A percentile compares a stretch with the other conserved stretches of the same genome.
phyloP scores from a whole-genome alignment of 1,140 invertebrate genomes.

The Lepeophtheirus salmonis region DNA sequence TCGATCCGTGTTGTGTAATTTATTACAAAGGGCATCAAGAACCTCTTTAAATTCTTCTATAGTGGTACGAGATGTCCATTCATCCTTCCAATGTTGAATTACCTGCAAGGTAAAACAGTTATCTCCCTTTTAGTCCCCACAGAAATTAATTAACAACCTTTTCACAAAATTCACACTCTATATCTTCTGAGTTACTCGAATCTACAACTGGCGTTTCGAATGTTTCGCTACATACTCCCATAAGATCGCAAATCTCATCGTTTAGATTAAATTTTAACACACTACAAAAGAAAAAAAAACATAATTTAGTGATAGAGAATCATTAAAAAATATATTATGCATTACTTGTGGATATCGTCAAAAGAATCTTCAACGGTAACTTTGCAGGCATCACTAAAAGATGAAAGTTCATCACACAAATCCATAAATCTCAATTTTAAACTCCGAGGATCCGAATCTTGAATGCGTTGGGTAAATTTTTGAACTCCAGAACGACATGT shows the following conservation, averaged over 20 bases:
- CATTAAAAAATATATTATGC: neutral
- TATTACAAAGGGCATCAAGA: conserved; percentile 52
- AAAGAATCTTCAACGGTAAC: conserved; percentile 48
- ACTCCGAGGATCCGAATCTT: neutral
- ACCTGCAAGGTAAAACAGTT: conserved; percentile 22
- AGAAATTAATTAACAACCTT: conserved; percentile 34
- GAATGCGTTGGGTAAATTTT: neutral
- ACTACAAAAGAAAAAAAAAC: conserved; percentile 5
- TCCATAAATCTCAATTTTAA: conserved; percentile 20
- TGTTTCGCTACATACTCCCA: conserved; percentile 2
- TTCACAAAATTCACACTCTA: conserved; percentile 63
- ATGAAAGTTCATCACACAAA: conserved; percentile 44
- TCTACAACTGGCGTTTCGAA: conserved; percentile 1
- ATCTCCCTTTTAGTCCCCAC: neutral
- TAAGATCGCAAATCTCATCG: conserved; percentile 13
- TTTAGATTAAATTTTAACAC: neutral
- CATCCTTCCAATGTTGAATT: conserved; percentile 49
- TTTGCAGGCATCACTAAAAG: conserved; percentile 54
- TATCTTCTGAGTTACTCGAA: conserved; percentile 29
- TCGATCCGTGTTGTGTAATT: conserved; percentile 35
- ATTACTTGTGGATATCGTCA: conserved; percentile 34
- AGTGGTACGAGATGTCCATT: conserved; percentile 64
- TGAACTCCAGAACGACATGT: neutral
- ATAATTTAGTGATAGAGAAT: neutral
- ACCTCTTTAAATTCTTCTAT: conserved; percentile 56